Evolutionary conservation across 1,140 invertebrate genomes (phyloP).

Genomic region (Rhynchophorus ferrugineus): DNA sequence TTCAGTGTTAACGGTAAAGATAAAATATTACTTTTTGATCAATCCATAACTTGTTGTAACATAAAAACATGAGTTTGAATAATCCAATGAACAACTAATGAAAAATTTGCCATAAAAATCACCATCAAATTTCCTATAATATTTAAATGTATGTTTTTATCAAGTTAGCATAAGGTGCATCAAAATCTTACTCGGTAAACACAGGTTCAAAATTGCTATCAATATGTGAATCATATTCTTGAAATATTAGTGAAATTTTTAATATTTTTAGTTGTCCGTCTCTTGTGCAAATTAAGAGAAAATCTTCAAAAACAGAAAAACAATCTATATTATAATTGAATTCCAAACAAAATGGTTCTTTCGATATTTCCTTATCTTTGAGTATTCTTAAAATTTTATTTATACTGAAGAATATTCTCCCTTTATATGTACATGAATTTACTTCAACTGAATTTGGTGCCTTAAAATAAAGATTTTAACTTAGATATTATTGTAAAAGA

Average conservation of each 20-base stretch:
- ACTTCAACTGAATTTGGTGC: neutral
- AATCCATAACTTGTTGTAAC: neutral
- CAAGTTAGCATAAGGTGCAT: neutral
- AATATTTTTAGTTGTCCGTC: slow-evolving; percentile 4
- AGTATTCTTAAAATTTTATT: slow-evolving; percentile 8
- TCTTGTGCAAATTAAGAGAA: slow-evolving; percentile 3
- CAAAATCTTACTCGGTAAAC: neutral
- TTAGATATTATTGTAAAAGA: neutral
- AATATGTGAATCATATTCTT: too few species aligned
- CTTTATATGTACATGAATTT: slow-evolving; percentile 1
- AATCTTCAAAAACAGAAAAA: slow-evolving; percentile 6
- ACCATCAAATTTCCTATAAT: neutral
- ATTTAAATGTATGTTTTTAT: neutral
- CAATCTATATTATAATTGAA: slow-evolving; percentile 8
- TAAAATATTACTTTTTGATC: neutral
- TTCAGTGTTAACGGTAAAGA: neutral
- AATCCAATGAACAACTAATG: neutral
- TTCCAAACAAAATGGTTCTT: neutral
- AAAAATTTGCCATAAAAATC: neutral
- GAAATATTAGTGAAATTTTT: slow-evolving; percentile 7
- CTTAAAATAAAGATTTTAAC: neutral
- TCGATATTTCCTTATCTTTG: neutral
- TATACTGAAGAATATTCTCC: slow-evolving; percentile 8
- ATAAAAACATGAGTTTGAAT: neutral
- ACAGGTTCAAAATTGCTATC: neutral